Evolutionary conservation across 2,888 invertebrate genomes (phyloP), one percentile per base, ranked within the genome.

Genomic region (Stictocephala bisonia): DNA sequence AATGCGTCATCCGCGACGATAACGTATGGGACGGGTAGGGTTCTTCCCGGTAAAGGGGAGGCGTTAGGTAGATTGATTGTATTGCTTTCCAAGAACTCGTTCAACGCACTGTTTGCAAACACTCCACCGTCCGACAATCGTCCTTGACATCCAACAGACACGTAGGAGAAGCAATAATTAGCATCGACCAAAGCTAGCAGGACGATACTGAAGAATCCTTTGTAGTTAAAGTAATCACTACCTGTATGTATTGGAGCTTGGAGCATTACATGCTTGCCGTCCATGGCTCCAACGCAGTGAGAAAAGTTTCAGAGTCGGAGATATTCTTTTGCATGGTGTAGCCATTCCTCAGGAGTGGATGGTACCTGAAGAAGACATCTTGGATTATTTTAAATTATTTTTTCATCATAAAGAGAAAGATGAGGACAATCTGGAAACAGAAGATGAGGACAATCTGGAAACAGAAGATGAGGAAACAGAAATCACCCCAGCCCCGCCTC

Each of bases 401-500:
- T 18, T 22, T 18, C 51, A 13, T 51, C n/a, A n/a, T n/a, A n/a
- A n/a, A n/a, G n/a, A n/a, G n/a, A n/a, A n/a, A n/a, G n/a, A n/a
- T n/a, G n/a, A n/a, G n/a, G n/a, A n/a, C n/a, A n/a, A n/a, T n/a
- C n/a, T n/a, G n/a, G 9, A 51, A 51, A 24, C 18, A 24, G 51
- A 51, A 51, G 51, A 44, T 15, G 44, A 44, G 7, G 51, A 22
- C 51, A 51, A 51, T 51, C 51, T 22, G 51, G 51, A 51, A 51
- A 51, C 51, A 51, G 51, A 20, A 22, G 13, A 51, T 51, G 51
- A 51, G 51, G 51, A 51, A 51, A 51, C 51, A 9, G 51, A 51
- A 51, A 51, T 51, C 51, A 51, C 20, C 51, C 18, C 51, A 9
- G 51, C 51, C 51, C 51, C 22, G 51, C 51, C 22, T 22, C 51